Percentiles rank a stretch among this genome's conserved stretches.
These are phyloP conservation scores for Pterophyllum scalare DNA, from an alignment of 2,113 vertebrate genomes.

Conservation along the genomic window DNA sequence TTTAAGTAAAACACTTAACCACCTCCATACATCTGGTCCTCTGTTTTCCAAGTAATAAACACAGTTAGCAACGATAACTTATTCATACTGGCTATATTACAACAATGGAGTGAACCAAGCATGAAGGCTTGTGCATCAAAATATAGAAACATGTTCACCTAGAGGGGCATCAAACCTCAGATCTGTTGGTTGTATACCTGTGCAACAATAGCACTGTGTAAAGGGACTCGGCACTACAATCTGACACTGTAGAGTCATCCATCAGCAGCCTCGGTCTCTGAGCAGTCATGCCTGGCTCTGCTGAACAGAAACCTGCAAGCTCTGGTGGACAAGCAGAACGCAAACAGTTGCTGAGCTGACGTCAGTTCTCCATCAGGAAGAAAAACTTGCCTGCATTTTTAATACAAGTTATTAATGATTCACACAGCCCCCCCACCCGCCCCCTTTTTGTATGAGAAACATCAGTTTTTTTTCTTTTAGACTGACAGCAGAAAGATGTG, in stretches of 20 bases:
- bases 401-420: slow-evolving; percentile 69
- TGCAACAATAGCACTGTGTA: not conserved
- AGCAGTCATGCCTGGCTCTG: not conserved
- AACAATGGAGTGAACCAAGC: too few species aligned
- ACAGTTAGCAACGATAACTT: too few species aligned
- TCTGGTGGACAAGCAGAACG: slow-evolving; percentile 30
- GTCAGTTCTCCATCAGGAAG: slow-evolving; percentile 32
- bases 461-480: slow-evolving; percentile 13
- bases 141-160: too few species aligned
- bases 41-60: too few species aligned
- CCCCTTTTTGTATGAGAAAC: not conserved
- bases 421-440: slow-evolving; percentile 10
- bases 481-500: slow-evolving; percentile 34
- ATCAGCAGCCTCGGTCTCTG: not conserved
- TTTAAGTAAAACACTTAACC: too few species aligned
- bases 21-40: too few species aligned
- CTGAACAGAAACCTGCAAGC: not conserved
- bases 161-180: too few species aligned
- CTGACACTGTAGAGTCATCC: not conserved
- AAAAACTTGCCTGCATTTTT: slow-evolving; percentile 54
- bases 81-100: too few species aligned
- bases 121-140: too few species aligned
- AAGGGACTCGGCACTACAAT: not conserved
- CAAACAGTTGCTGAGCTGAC: slow-evolving; percentile 43
- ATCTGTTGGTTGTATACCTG: not conserved